Base-by-base conservation (phyloP, 2,113 vertebrate genomes). In the Entomyzon cyanotis region DNA sequence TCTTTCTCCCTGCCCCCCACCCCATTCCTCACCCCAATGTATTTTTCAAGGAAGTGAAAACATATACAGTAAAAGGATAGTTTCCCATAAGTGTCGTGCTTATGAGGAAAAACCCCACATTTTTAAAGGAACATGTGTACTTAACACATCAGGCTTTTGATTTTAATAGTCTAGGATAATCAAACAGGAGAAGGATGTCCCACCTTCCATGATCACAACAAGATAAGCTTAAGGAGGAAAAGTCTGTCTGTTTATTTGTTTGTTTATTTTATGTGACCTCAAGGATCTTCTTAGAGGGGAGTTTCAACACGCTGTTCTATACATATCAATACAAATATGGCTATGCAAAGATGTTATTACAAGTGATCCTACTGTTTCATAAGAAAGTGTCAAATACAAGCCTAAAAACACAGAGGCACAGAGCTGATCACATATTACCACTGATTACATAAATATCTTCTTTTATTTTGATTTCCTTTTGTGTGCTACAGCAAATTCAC, bases 271-370 rank as follows among this genome's bases (percentile, higher is more conserved):
- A 25, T 73, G 90, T 70, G 92, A 94, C 96, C 95, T 77, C 60
- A 47, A 88, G 87, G n/a, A 88, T 89, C 77, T 87, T 93, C 96
- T 84, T 90, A 37, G 31, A 84, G 24, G 53, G 84, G 84, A 60
- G 8, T 87, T 88, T 88, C 60, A 80, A 41, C 71, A 52, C n/a
- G 39, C 69, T 89, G 84, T 75, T 52, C 87, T 88, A 80, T 94
- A 71, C 81, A 44, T 94, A 95, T 89, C 96, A 84, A 70, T 85
- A 93, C 74, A 94, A 93, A 95, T 86, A 79, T 92, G 64, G 41
- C 84, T 63, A 87, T 59, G 55, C 42, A 87, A 84, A 96, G 92
- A 39, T 86, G 82, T 50, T 79, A 79, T 89, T 64, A 49, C 9
- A 27, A 79, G 44, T 55, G 58, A 81, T 85, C 76, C 46, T 35